Conservation (phyloP, 2,888 invertebrate genomes). For the Drosophila paramelanica region DNA sequence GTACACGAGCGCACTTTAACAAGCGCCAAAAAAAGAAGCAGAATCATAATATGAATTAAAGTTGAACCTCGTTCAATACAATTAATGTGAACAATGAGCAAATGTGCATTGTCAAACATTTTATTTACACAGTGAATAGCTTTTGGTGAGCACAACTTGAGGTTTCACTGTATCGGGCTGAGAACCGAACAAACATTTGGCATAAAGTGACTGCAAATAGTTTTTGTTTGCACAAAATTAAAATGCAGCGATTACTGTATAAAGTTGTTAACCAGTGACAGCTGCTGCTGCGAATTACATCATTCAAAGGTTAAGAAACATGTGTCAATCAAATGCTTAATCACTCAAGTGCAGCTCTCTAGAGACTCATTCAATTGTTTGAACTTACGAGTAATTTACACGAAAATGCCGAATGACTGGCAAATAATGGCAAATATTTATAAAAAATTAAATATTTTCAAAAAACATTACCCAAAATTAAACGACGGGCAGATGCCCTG, state of each 20-base stretch:
- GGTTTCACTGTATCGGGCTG: conserved; percentile 7
- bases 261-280: conserved; percentile 43
- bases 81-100: neutral
- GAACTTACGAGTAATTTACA: conserved; percentile 21
- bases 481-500: conserved; percentile 4
- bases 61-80: neutral
- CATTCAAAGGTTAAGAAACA: conserved; percentile 45
- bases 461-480: neutral
- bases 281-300: conserved; percentile 32
- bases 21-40: conserved; percentile 8
- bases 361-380: conserved; percentile 32
- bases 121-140: neutral
- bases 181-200: neutral
- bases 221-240: conserved; percentile 29
- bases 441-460: neutral
- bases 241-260: conserved; percentile 23
- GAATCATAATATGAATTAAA: conserved; percentile 4
- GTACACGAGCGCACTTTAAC: conserved; percentile 10
- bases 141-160: conserved; percentile 9
- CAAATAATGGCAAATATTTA: conserved; percentile 33
- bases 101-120: neutral
- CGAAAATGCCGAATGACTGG: conserved; percentile 32
- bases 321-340: conserved; percentile 46
- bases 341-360: conserved; percentile 43
- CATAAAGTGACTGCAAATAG: conserved; percentile 28